Evolutionary conservation across 2,113 vertebrate species (phyloP), one percentile per base, ranked within the genome.

Genomic region (Aythya baeri): DNA sequence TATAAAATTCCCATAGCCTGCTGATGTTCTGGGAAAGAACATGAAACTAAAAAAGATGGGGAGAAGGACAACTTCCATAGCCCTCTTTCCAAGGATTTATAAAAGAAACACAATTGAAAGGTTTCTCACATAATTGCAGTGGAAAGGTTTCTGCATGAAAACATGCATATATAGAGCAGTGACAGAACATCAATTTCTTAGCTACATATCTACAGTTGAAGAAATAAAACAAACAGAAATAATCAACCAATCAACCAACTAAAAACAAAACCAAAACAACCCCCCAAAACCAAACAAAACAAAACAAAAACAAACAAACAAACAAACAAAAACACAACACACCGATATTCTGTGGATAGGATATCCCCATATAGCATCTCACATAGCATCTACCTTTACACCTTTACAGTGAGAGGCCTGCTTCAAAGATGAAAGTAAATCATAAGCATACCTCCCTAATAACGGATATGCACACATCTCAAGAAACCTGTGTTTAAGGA

Each of bases 141-240:
- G 13, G 65, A 63, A 72, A 83, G 7, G 7, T 54, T 57, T 74
- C 50, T 83, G 25, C 15, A n/a, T 50, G 55, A 44, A 88, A 84
- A 88, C 0, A 0, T 54, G 17, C 43, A 62, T 59, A 36, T 8
- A 3, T 58, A 46, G 14, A 31, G 49, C 20, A 68, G 36, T 27
- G 11, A 6, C 16, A 76, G 44, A 79, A 71, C 5, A 34, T 36
- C 2, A 34, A 46, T 92, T 78, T 25, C 36, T 71, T 73, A 84
- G 31, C 27, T 61, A 55, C 22, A 12, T 58, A 65, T 86, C 59
- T 75, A 27, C 32, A 57, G 38, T 4, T 54, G 14, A 79, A 92
- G 14, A 66, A 94, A 38, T 59, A 25, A 91, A 73, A 3, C 18
- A 49, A 50, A 50, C 49, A 50, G 22, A 50, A 50, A 25, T 23